Base-by-base conservation (phyloP, 2,888 invertebrate genomes). In the Tetranychus piercei region DNA sequence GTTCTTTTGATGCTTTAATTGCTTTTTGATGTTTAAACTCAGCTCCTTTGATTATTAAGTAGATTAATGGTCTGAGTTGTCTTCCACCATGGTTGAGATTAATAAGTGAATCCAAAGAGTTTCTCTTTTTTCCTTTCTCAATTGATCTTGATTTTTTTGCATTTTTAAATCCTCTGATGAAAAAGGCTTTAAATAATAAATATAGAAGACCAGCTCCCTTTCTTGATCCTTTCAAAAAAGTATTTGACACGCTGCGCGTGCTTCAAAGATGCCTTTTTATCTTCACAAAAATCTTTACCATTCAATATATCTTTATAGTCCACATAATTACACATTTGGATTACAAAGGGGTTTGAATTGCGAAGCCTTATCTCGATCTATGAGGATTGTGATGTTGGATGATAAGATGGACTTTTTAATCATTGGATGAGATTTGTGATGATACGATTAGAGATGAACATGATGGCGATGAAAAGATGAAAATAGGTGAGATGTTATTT, bases 401-500 rank as follows among this genome's bases (percentile, higher is more conserved):
- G 34, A 34, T 34, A 5, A 34, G 34, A 34, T 34, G 34, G 34
- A 34, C 34, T 34, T 34, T 34, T 34, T 34, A 4, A 23, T 34
- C 34, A 34, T 34, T 34, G 34, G 34, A 34, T 34, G 34, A 34
- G 34, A 34, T 34, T 34, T 34, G 34, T 66, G 66, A 66, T 66
- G 66, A 66, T 20, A 66, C n/a, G 18, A 66, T 20, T 18, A 20
- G 20, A 20, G 20, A 69, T 67, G 67, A 67, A 22, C 18, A 67
- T 22, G 67, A 69, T 69, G 69, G 22, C 6, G 69, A 22, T 23
- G 69, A 69, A 69, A 69, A 67, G 67, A 67, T 22, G 67, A 67
- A 67, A 20, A 20, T 23, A 11, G 69, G 34, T 20, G 69, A 23
- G 6, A 9, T 20, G 34, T 69, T 23, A 69, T 69, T 20, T 23